These are phyloP conservation scores for Suncus etruscus DNA, from an alignment of 2,113 vertebrate genomes.

Conservation along the genomic window DNA sequence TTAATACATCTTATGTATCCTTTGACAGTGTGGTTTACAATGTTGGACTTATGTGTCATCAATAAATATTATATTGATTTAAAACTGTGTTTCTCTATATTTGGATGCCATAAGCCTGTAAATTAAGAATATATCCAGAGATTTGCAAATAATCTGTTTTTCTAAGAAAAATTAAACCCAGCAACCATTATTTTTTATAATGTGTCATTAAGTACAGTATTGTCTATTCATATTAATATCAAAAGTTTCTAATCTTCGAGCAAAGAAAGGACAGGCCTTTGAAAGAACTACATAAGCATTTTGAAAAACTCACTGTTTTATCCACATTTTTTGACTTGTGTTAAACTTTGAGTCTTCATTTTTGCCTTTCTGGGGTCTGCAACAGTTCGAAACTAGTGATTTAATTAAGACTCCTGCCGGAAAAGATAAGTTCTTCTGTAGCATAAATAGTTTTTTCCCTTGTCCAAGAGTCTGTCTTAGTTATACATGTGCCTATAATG, in stretches of 20 bases:
- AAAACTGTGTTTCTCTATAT: constrained; percentile 53
- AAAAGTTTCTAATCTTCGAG: constrained; percentile 43
- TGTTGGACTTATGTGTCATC: constrained; percentile 50
- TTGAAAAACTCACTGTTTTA: constrained; percentile 18
- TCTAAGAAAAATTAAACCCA: constrained; percentile 62
- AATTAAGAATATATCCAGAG: neutral
- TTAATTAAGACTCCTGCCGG: constrained; percentile 51
- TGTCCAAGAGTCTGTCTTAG: constrained; percentile 10
- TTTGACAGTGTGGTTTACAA: constrained; percentile 53
- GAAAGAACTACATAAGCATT: constrained; percentile 53
- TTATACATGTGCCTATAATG: neutral
- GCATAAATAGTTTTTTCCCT: constrained; percentile 34
- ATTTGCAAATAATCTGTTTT: constrained; percentile 59
- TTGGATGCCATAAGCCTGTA: constrained; percentile 49
- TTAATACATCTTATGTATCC: constrained; percentile 40
- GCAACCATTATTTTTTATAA: constrained; percentile 39
- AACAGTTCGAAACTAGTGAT: constrained; percentile 60
- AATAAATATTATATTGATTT: constrained; percentile 53
- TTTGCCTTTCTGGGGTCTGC: constrained; percentile 4
- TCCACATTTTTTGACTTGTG: constrained; percentile 61
- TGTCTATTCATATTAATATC: neutral
- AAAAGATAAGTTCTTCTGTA: constrained; percentile 44
- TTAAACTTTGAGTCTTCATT: constrained; percentile 40
- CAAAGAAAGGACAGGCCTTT: constrained; percentile 63
- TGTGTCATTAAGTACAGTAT: constrained; percentile 62